These are phyloP conservation scores for Boleophthalmus pectinirostris DNA, from an alignment of 2,113 vertebrate species.

Conservation along the genomic window DNA sequence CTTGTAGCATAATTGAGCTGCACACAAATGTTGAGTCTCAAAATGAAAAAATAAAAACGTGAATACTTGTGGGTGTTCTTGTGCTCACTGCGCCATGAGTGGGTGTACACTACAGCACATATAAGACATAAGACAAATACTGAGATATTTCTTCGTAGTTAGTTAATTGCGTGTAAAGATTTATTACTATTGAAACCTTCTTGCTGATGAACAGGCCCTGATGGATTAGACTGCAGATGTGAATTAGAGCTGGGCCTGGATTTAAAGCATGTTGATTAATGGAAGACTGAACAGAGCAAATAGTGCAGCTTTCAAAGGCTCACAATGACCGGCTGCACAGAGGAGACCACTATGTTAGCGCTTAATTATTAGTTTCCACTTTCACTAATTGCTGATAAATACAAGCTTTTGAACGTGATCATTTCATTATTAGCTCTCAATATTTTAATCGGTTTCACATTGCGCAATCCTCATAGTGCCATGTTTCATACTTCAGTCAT, in stretches of 20 bases:
- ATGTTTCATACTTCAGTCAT: not conserved
- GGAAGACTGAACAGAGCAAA: slow-evolving; percentile 33
- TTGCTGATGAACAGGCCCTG: slow-evolving; percentile 41
- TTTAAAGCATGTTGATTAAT: slow-evolving; percentile 43
- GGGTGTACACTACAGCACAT: slow-evolving; percentile 13
- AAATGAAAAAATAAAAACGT: slow-evolving; percentile 24
- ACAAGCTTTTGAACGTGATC: not conserved
- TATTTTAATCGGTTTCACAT: not conserved
- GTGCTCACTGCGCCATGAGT: slow-evolving; percentile 27
- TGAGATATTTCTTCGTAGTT: slow-evolving; percentile 32
- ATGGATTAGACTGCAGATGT: slow-evolving; percentile 46
- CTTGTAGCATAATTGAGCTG: slow-evolving; percentile 19
- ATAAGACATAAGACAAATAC: slow-evolving; percentile 29
- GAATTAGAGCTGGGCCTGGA: slow-evolving; percentile 29
- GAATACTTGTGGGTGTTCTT: not conserved
- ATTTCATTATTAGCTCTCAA: not conserved
- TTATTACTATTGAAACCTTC: slow-evolving; percentile 35
- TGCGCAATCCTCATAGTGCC: not conserved
- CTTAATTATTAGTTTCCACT: not conserved
- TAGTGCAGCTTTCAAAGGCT: slow-evolving; percentile 19
- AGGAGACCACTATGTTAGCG: not conserved
- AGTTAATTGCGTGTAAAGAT: slow-evolving; percentile 17
- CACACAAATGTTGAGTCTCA: slow-evolving; percentile 25
- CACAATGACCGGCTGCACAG: slow-evolving; percentile 10
- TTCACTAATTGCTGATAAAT: not conserved